Conservation (phyloP, 1,140 invertebrate species). For the Aphelinus certus region DNA sequence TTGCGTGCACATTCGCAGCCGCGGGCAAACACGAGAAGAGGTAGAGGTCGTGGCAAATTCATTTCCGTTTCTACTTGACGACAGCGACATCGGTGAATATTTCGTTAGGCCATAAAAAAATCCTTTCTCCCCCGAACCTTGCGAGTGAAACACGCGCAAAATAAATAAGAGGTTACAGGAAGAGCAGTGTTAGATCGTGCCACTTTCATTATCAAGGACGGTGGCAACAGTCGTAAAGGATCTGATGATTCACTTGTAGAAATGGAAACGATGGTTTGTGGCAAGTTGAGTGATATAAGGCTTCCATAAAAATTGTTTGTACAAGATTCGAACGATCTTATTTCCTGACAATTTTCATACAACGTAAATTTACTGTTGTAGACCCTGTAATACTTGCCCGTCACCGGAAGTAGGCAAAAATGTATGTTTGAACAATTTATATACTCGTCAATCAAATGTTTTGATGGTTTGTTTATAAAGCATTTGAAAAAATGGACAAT, state of each 20-base stretch:
- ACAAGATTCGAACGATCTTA: background rate
- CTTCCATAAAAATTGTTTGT: slow-evolving; percentile 12
- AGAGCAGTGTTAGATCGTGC: slow-evolving; percentile 5
- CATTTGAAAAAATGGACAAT: too few relatives aligned
- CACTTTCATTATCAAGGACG: background rate
- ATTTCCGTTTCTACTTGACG: background rate
- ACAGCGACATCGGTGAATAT: background rate
- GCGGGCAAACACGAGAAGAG: slow-evolving; percentile 7
- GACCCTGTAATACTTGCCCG: too few relatives aligned
- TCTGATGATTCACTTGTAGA: slow-evolving; percentile 17
- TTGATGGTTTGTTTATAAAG: too few relatives aligned
- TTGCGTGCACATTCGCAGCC: background rate
- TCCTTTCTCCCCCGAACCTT: background rate
- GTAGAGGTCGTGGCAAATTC: slow-evolving; percentile 1
- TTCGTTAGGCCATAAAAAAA: slow-evolving; percentile 23
- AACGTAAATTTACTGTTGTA: too few relatives aligned
- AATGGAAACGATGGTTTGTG: slow-evolving; percentile 19
- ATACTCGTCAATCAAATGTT: too few relatives aligned
- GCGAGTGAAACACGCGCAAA: slow-evolving; percentile 23
- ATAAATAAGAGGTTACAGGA: slow-evolving; percentile 25
- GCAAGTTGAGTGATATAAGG: slow-evolving; percentile 3
- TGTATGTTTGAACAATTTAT: too few relatives aligned
- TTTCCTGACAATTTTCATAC: too few relatives aligned
- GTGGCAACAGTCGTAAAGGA: slow-evolving; percentile 22
- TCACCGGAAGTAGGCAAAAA: too few relatives aligned